Percentiles rank a stretch among this genome's conserved stretches.
These are phyloP conservation scores for Oceanodroma tethys DNA, from an alignment of 2,113 vertebrate species.

Conservation along the genomic window DNA sequence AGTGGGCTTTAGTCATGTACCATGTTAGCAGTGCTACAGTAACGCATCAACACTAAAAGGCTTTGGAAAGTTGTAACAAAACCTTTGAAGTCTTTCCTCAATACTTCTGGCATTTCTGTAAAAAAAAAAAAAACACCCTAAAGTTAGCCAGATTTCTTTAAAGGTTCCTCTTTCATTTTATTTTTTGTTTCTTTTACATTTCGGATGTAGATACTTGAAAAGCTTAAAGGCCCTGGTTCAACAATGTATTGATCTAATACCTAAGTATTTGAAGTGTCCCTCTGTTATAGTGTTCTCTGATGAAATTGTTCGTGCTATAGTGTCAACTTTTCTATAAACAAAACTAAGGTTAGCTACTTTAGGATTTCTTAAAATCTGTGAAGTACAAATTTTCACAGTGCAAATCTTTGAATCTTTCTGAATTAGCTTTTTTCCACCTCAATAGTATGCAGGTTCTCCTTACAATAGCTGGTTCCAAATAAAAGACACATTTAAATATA, in stretches of 20 bases:
- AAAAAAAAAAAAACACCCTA: not conserved
- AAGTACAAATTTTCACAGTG: not conserved
- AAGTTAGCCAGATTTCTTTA: not conserved
- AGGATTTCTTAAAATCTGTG: not conserved
- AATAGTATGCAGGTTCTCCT: not conserved
- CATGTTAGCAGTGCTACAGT: not conserved
- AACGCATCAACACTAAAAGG: fast-evolving
- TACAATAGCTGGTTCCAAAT: not conserved
- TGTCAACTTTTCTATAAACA: not conserved
- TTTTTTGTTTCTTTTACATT: not conserved
- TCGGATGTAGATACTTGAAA: not conserved
- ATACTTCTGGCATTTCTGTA: not conserved
- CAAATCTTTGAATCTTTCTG: not conserved
- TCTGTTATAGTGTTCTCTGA: not conserved
- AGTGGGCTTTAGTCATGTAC: not conserved
- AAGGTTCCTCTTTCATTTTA: not conserved
- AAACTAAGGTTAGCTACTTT: not conserved
- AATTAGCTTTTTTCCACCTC: not conserved
- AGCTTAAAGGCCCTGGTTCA: not conserved
- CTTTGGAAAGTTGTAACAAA: not conserved
- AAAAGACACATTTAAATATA: not conserved
- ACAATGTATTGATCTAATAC: not conserved
- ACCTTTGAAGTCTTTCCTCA: not conserved
- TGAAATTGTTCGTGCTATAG: not conserved
- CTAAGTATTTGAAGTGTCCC: not conserved